Evolutionary conservation across 2,888 invertebrate genomes (phyloP), one percentile per base, ranked within the genome.

Genomic region (Callimorpha dominula): DNA sequence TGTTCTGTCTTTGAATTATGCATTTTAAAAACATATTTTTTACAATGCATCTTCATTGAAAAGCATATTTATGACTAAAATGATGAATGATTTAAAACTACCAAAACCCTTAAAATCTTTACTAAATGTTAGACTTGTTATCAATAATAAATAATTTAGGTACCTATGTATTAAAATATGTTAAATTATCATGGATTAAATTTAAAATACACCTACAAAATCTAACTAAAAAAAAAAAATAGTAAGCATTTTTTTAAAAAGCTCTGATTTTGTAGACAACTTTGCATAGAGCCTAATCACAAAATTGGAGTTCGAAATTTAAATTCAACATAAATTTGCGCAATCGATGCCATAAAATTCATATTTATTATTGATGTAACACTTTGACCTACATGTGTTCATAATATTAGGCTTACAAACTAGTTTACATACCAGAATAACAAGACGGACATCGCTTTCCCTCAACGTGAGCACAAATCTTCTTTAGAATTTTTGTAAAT

Each of bases 381-480:
- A 57, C 15, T 54, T 54, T 76, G 82, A 76, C 82, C 78, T 70
- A 78, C 66, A 72, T 74, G 0, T 17, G 46, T 0, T 20, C 57
- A 7, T 70, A 71, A 70, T 75, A 76, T 60, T 66, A 68, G 54
- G 69, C 60, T 43, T n/a, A 50, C 78, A 70, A 80, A 73, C 73
- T 70, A 66, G 77, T 79, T 79, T 74, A 84, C 86, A 85, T 71
- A 86, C 86, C 86, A 84, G 62, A 75, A 72, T 78, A 80, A 75
- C 74, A 79, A 81, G 78, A 65, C 50, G 50, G 43, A 62, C 76
- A 81, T 77, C 71, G 74, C 77, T 84, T 82, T 82, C 78, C 65
- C 73, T 65, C 52, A 70, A 69, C 71, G 31, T 62, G 20, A 63
- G 54, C 66, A 71, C 65, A 73, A 65, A 70, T 50, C 9, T 67